Evolutionary conservation across 2,113 vertebrate genomes (phyloP), one percentile per base, ranked within the genome.

Genomic region (Erythrocercus mccallii): DNA sequence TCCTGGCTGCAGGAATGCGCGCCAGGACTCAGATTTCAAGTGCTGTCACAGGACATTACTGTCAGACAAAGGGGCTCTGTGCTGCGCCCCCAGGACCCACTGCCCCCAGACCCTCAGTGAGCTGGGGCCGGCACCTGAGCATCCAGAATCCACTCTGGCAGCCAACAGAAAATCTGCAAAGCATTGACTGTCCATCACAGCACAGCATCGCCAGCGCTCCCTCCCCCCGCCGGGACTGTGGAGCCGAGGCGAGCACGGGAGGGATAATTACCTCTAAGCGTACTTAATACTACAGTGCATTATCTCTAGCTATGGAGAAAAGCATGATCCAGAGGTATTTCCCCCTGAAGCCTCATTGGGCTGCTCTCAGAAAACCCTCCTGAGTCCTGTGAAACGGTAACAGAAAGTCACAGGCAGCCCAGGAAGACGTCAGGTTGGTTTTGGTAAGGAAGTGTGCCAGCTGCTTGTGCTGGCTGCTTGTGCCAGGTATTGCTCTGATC

Each of bases 231-330:
- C 1, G 2, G 86, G 81, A n/a, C 48, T 2, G 8, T 0, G n/a
- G 17, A 20, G 42, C 62, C 4, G 48, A 92, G 96, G 95, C 58
- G 56, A 97, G 97, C 95, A 88, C 60, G 25, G 97, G 97, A 95
- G 94, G 90, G 96, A 98, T 97, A 97, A 98, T 97, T 97, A 97
- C 95, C 95, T 96, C 97, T 97, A 97, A 97, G 96, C 92, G 22
- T 97, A 97, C 97, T 98, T 97, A 97, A 97, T 96, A 96, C 96
- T 85, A 74, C 81, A 96, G 95, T 86, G 92, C 97, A 88, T 97
- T 98, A 97, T 97, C 97, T 85, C 97, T 44, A 95, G 97, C 97
- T 97, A 96, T 7, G 92, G 97, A 97, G 97, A 95, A 94, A 97
- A 97, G 92, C 53, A 96, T 31, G 68, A 95, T 94, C 96, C 35